Base-by-base conservation (phyloP, 1,140 invertebrate species). In the Bradynema listronoti region DNA sequence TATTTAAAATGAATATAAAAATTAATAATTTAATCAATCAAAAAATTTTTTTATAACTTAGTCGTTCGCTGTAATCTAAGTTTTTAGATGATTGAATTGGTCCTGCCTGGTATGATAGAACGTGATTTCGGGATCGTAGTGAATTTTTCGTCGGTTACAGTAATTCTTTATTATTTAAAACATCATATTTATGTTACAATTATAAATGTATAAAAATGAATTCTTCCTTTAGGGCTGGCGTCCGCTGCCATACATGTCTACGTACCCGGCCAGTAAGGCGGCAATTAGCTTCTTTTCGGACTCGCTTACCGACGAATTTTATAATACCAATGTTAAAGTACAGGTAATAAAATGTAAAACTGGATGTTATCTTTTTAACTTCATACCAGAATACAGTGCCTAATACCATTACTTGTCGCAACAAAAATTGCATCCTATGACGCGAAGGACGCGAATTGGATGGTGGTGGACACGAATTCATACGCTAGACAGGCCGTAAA, bases 61-160 rank as follows among this genome's bases (percentile, higher is more conserved):
- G 52, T 3, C n/a, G 52, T 14, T 27, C n/a, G 33, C 7, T 53
- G 7, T 51, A 14, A 59, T 61, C 41, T 41, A 69, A 56, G 45
- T 49, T 22, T 43, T 66, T 22, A 82, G 73, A 90, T 93, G 87
- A 88, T 86, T 19, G 83, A 84, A 30, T 81, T 94, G 0, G 84
- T 92, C 0, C 80, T 97, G 68, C 91, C 92, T 0, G 84, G 83
- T 14, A 96, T 98, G 93, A 84, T 88, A 42, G 83, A 88, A 66
- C 83, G 87, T 46, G 84, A 84, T 30, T 85, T 85, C 63, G 94
- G 93, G 7, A 85, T 93, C 0, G 83, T 98, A 29, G 86, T 98
- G 43, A 98, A 96, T 78, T 82, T 97, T 30, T 87, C 90, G 0
- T 97, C 93, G 9, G 85, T 86, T 0, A 84, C 88, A 0, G 88